Percentiles rank a stretch among this genome's conserved stretches.
phyloP scores from a whole-genome alignment of 2,113 vertebrate genomes.

The Pangasianodon gigas region DNA sequence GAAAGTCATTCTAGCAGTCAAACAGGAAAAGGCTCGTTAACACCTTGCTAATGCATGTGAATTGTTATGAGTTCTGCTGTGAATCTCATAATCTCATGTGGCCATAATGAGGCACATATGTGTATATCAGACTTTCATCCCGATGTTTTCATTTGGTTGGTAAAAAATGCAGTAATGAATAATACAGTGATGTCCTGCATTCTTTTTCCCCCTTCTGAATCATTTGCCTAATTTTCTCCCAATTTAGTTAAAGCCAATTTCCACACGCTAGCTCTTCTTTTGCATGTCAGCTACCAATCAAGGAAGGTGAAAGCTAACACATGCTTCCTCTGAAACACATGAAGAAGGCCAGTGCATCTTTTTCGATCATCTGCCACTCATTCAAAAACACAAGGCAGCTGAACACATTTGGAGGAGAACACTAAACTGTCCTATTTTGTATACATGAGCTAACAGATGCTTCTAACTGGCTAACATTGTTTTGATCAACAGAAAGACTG shows the following conservation, averaged over 20 bases:
- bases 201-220: not conserved
- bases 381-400: not conserved
- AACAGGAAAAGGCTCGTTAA: conserved; percentile 11
- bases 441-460: not conserved
- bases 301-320: not conserved
- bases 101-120: not conserved
- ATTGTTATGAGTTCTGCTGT: not conserved
- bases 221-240: not conserved
- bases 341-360: not conserved
- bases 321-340: not conserved
- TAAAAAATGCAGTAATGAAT: not conserved
- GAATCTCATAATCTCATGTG: not conserved
- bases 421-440: not conserved
- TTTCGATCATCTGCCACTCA: not conserved
- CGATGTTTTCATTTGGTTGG: not conserved
- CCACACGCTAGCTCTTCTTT: not conserved
- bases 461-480: not conserved
- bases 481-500: not conserved
- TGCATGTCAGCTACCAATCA: not conserved
- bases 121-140: not conserved
- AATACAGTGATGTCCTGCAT: not conserved
- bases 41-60: not conserved
- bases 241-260: not conserved
- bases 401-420: not conserved
- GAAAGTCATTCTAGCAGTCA: not conserved